Evolutionary conservation across 2,888 invertebrate species (phyloP).

Genomic region (Pseudeuparius sepicola): DNA sequence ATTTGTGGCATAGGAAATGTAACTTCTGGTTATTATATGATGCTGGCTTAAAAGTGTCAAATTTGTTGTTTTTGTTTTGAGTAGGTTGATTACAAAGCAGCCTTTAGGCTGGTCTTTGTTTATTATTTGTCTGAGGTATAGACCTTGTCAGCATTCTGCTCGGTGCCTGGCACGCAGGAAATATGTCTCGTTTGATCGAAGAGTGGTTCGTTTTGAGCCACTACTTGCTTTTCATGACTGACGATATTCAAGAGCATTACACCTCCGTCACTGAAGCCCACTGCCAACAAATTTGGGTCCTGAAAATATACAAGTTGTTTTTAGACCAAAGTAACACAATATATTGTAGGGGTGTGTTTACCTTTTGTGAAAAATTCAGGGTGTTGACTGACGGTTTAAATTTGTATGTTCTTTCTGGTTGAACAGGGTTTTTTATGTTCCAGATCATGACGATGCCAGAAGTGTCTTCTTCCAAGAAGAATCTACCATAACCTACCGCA

Average conservation of each 20-base stretch:
- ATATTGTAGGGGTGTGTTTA: no score
- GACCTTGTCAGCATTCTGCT: conserved; percentile 25
- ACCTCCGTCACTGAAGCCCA: conserved; percentile 63
- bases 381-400: conserved; percentile 56
- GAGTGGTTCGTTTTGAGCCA: conserved; percentile 9
- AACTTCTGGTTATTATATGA: no score
- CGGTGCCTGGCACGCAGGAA: conserved; percentile 16
- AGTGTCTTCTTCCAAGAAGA: conserved; percentile 43
- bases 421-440: conserved; percentile 68
- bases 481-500: conserved; percentile 64
- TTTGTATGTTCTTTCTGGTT: conserved; percentile 56
- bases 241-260: conserved; percentile 62
- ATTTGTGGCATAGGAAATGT: no score
- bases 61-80: no score
- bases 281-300: conserved; percentile 60
- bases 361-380: conserved; percentile 55
- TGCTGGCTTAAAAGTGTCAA: no score
- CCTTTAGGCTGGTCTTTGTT: no score
- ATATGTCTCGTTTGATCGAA: conserved; percentile 22
- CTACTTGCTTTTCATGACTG: conserved; percentile 30
- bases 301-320: no score
- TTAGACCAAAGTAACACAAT: no score
- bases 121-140: no score
- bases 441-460: conserved; percentile 60
- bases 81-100: no score